A percentile compares a stretch with the other conserved stretches of the same genome.
phyloP scores from a whole-genome alignment of 2,113 vertebrate species.

The Cyanoliseus patagonus region DNA sequence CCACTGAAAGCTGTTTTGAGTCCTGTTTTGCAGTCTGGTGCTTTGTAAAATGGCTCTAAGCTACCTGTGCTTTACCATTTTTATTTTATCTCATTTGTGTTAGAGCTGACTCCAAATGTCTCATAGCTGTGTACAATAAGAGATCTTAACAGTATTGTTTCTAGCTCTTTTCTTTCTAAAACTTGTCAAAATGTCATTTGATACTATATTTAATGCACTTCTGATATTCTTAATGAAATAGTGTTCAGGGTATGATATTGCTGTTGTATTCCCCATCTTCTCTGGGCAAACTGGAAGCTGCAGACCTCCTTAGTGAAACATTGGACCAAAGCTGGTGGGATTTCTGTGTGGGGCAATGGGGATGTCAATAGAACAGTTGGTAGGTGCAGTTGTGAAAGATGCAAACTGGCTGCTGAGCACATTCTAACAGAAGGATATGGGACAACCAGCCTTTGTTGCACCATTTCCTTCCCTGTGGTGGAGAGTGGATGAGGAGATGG shows the following conservation, averaged over 20 bases:
- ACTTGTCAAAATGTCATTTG: neutral
- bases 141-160: neutral
- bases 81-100: neutral
- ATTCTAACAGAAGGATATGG: neutral
- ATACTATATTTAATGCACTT: neutral
- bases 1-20: neutral
- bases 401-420: rapidly evolving
- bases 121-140: neutral
- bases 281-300: neutral
- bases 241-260: neutral
- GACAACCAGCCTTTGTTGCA: neutral
- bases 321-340: rapidly evolving
- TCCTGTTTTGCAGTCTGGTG: neutral
- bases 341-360: neutral
- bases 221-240: neutral
- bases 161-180: neutral
- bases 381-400: constrained; percentile 21
- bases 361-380: neutral
- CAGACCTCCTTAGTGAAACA: neutral
- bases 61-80: neutral
- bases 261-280: neutral
- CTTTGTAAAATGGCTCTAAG: neutral
- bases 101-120: neutral
- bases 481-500: rapidly evolving
- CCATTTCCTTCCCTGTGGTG: neutral